Percentiles rank a stretch among this genome's conserved stretches.
These are phyloP conservation scores for Phasia obesa DNA, from an alignment of 2,888 invertebrate genomes.

Conservation along the genomic window DNA sequence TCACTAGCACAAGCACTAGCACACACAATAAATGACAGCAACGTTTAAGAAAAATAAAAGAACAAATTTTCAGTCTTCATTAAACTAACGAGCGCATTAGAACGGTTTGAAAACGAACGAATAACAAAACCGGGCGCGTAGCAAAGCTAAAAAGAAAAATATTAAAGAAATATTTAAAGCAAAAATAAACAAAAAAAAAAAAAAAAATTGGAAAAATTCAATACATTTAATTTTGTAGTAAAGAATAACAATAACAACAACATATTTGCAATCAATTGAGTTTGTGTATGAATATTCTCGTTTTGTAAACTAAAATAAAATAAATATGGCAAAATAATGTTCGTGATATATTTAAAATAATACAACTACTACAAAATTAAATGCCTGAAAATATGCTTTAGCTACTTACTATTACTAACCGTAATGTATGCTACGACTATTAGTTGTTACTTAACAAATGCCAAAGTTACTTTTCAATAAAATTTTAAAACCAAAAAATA, in stretches of 20 bases:
- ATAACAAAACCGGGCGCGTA: conserved; percentile 65
- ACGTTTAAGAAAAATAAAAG: conserved; percentile 38
- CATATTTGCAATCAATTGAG: conserved; percentile 1
- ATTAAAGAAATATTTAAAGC: neutral
- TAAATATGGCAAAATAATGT: conserved; percentile 22
- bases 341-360: conserved; percentile 35
- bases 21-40: conserved; percentile 45
- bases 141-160: conserved; percentile 5
- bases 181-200: too few relatives aligned
- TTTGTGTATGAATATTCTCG: neutral
- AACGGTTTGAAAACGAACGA: conserved; percentile 47
- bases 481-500: neutral
- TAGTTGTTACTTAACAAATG: neutral
- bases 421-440: too few relatives aligned
- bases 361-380: neutral
- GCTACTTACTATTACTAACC: neutral
- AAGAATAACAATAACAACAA: conserved; percentile 7
- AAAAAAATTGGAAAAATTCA: conserved; percentile 9
- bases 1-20: neutral
- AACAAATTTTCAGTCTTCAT: conserved; percentile 62
- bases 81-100: conserved; percentile 65
- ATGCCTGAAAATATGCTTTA: conserved; percentile 21
- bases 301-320: conserved; percentile 1
- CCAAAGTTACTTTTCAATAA: neutral
- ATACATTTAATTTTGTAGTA: conserved; percentile 38